These are phyloP conservation scores for Zaprionus capensis DNA, from an alignment of 1,140 invertebrate genomes.

Conservation along the genomic window DNA sequence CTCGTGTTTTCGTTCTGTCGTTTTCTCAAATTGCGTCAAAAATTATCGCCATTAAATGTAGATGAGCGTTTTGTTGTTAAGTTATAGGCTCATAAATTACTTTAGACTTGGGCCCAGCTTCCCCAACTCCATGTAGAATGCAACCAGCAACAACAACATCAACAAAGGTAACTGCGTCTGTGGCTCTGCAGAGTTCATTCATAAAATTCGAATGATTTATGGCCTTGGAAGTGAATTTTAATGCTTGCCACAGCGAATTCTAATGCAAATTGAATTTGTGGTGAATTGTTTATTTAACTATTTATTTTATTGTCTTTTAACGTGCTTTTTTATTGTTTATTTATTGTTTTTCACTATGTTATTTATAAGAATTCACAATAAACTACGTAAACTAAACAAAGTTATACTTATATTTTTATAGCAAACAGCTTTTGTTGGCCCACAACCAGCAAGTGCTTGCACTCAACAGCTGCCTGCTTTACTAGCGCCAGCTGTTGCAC, in stretches of 20 bases:
- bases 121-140: slow-evolving; percentile 13
- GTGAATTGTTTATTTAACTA: background rate
- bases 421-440: background rate
- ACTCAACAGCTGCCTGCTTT: slow-evolving; percentile 1
- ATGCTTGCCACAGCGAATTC: slow-evolving; percentile 28
- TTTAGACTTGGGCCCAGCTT: background rate
- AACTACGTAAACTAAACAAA: background rate
- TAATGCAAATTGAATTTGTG: slow-evolving; percentile 42
- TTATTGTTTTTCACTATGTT: background rate
- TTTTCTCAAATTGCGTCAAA: slow-evolving; percentile 76
- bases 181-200: slow-evolving; percentile 48
- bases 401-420: background rate
- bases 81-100: slow-evolving; percentile 79
- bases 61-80: slow-evolving; percentile 82
- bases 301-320: background rate
- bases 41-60: slow-evolving; percentile 83
- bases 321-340: background rate
- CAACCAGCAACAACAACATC: background rate
- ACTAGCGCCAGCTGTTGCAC: slow-evolving; percentile 19
- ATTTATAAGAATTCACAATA: background rate
- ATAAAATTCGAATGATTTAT: slow-evolving; percentile 64
- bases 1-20: background rate
- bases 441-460: background rate
- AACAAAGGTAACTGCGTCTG: background rate
- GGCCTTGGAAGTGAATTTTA: slow-evolving; percentile 7